A percentile compares a stretch with the other conserved stretches of the same genome.
Evolutionary conservation across 2,888 invertebrate species (phyloP).

Genomic region (Drosophila recens): DNA sequence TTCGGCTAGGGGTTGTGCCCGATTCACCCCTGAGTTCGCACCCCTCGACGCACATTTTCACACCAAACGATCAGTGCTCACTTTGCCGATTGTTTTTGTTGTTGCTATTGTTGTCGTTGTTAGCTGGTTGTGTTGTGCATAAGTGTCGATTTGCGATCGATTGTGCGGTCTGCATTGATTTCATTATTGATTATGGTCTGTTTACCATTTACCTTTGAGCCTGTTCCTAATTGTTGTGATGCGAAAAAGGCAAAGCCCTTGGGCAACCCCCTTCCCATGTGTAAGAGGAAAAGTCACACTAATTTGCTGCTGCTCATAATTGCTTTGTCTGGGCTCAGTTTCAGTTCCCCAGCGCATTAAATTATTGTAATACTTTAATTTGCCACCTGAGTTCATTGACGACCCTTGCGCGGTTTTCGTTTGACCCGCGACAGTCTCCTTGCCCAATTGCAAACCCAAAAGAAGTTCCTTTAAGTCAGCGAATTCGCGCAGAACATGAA

Average conservation of each 20-base stretch:
- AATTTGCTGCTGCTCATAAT: constrained; percentile 75
- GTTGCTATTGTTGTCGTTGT: constrained; percentile 11
- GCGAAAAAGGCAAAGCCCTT: constrained; percentile 4
- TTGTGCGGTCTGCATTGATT: constrained; percentile 76
- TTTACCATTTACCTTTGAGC: constrained; percentile 38
- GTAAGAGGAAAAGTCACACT: constrained; percentile 8
- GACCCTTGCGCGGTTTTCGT: constrained; percentile 29
- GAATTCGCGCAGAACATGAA: constrained; percentile 33
- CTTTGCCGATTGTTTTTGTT: constrained; percentile 52
- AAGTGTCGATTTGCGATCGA: constrained; percentile 62
- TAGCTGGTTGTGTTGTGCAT: constrained; percentile 12
- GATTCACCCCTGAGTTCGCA: constrained; percentile 58
- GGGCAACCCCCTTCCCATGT: background rate
- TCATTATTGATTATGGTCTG: constrained; percentile 56
- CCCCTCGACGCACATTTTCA: constrained; percentile 50
- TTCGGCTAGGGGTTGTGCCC: constrained; percentile 59
- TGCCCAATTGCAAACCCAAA: constrained; percentile 53
- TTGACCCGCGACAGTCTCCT: constrained; percentile 35
- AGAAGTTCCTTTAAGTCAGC: constrained; percentile 60
- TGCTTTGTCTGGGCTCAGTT: constrained; percentile 64
- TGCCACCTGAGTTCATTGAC: constrained; percentile 75
- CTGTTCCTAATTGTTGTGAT: constrained; percentile 47
- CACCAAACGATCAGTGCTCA: constrained; percentile 70
- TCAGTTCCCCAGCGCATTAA: constrained; percentile 50
- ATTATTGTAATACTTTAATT: constrained; percentile 76